Evolutionary conservation across 2,113 vertebrate species (phyloP), one percentile per base, ranked within the genome.

Genomic region (Dipodomys spectabilis): DNA sequence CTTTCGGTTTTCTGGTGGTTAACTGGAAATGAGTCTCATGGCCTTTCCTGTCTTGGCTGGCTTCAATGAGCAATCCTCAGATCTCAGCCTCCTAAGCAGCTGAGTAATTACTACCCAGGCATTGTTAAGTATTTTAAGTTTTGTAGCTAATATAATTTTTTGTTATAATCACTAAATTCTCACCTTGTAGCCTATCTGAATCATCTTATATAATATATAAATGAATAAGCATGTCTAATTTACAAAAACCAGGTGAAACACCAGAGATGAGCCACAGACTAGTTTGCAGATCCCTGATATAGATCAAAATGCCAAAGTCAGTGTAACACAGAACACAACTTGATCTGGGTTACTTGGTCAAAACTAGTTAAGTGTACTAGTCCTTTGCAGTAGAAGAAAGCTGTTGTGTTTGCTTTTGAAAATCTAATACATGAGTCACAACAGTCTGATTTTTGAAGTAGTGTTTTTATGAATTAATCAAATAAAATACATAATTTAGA

Each of bases 401-500:
- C 20, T 57, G 65, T 13, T 22, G 12, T 11, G 27, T 39, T 62
- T 78, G 79, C 49, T 82, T 86, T 27, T 27, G 16, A 94, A 71
- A 95, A 74, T 65, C 20, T 77, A 84, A 90, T 9, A 71, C 44
- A 69, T 44, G 44, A 90, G 25, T 81, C 27, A 44, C 35, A 82
- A 67, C 11, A 78, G 6, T 75, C 15, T 32, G 60, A 69, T 88
- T 11, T 60, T 82, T 75, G 53, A 28, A 11, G 27, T 57, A 85
- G n/a, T 1, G 49, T 67, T 68, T 86, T 83, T 57, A 71, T n/a
- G 44, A 89, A 74, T 82, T n/a, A 28, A 23, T 86, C 30, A 82
- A 75, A 60, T 92, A 90, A 72, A 86, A 65, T 69, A 89, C 18
- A 45, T 64, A 89, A 95, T 72, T 88, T 80, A 71, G 83, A 77